Evolutionary conservation across 2,797 vertebrate species (phyloP).

Genomic region (Oryzias dopingdopingensis): DNA sequence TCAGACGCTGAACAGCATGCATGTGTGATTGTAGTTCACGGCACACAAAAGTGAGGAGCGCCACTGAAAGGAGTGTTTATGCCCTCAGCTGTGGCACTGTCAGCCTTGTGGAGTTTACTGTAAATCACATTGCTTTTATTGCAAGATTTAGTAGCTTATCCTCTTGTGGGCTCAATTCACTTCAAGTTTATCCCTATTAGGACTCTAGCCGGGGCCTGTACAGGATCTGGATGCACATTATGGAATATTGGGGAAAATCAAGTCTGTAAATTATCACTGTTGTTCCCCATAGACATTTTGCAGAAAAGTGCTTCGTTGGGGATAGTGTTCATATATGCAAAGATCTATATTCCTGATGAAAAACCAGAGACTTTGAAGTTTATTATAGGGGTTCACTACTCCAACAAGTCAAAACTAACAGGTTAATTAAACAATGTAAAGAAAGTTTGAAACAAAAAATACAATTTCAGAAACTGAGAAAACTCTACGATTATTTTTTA

Average conservation of each 20-base stretch:
- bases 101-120: slow-evolving; percentile 99
- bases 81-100: slow-evolving; percentile 98
- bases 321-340: slow-evolving; percentile 77
- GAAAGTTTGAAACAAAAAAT: too few relatives aligned
- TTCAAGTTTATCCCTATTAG: slow-evolving; percentile 99
- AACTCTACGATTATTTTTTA: too few relatives aligned
- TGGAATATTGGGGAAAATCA: slow-evolving; percentile 92
- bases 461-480: too few relatives aligned
- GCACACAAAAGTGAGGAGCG: slow-evolving; percentile 90
- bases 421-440: slow-evolving; percentile 26
- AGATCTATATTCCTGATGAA: slow-evolving; percentile 63
- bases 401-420: slow-evolving; percentile 26
- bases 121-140: slow-evolving; percentile 99
- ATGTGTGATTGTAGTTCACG: slow-evolving; percentile 96
- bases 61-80: slow-evolving; percentile 98
- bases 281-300: slow-evolving; percentile 71
- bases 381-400: slow-evolving; percentile 31
- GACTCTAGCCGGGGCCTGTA: slow-evolving; percentile 94
- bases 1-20: slow-evolving; percentile 95
- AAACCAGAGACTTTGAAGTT: slow-evolving; percentile 31
- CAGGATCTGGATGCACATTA: slow-evolving; percentile 94
- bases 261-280: slow-evolving; percentile 93
- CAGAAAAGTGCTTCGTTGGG: slow-evolving; percentile 84
- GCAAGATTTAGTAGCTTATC: slow-evolving; percentile 99
- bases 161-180: slow-evolving; percentile 98